Conservation (phyloP, 2,888 invertebrate genomes). For the Hetaerina titia region DNA sequence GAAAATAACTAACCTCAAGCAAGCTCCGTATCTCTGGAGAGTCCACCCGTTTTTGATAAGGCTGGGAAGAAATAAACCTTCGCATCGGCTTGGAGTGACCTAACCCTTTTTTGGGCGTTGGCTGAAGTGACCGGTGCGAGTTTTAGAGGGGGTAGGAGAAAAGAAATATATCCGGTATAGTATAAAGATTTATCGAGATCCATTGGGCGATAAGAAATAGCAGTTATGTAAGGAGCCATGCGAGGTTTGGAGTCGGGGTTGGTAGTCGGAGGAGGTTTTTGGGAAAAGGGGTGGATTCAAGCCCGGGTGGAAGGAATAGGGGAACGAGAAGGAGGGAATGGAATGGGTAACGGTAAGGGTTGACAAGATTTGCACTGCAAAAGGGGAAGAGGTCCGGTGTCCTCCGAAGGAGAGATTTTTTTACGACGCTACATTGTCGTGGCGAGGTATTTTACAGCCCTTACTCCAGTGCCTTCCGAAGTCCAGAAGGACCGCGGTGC, state of each 20-base stretch:
- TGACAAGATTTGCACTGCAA: background rate
- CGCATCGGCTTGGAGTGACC: background rate
- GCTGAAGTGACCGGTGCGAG: background rate
- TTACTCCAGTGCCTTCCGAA: background rate
- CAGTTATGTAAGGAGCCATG: constrained; percentile 10
- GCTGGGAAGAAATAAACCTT: background rate
- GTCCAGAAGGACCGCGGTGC: background rate
- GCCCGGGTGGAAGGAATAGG: background rate
- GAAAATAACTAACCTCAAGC: background rate
- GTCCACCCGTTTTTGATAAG: background rate
- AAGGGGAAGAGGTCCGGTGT: background rate
- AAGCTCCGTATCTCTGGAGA: background rate
- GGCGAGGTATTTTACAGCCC: constrained; percentile 3
- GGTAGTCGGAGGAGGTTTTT: background rate
- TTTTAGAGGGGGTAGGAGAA: background rate
- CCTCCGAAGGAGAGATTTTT: background rate
- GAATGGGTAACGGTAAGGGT: background rate
- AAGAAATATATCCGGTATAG: constrained; percentile 18
- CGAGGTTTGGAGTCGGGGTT: background rate
- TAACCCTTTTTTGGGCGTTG: background rate
- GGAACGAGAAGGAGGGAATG: background rate
- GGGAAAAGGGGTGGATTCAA: background rate
- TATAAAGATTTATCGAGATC: constrained; percentile 27
- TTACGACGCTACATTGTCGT: constrained; percentile 32
- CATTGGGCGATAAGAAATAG: constrained; percentile 27